Percentiles rank a stretch among this genome's conserved stretches.
Conservation (phyloP, 2,113 vertebrate genomes). For the Gymnocephalus cernua region DNA sequence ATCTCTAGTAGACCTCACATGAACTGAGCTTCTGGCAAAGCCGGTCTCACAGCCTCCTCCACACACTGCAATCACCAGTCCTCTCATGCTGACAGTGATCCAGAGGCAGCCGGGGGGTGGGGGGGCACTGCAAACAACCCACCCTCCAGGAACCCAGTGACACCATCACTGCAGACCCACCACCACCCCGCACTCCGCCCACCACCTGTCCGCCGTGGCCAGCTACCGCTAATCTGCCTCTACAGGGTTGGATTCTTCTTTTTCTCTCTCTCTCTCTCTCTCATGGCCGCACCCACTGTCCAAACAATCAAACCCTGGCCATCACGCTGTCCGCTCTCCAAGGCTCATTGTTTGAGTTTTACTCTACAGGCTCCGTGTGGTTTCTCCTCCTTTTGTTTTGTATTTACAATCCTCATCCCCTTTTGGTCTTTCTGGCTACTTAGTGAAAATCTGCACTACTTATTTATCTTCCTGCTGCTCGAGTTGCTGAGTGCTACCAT, state of each 20-base stretch:
- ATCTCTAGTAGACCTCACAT: constrained; percentile 74
- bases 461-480: constrained; percentile 44
- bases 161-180: constrained; percentile 39
- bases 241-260: constrained; percentile 40
- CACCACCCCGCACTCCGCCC: constrained; percentile 21
- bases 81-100: constrained; percentile 67
- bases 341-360: constrained; percentile 51
- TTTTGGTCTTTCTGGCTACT: constrained; percentile 18
- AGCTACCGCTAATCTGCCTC: constrained; percentile 56
- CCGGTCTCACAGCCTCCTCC: constrained; percentile 34
- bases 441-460: constrained; percentile 37
- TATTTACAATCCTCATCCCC: constrained; percentile 28
- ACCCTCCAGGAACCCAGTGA: constrained; percentile 42
- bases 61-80: constrained; percentile 13
- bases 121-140: constrained; percentile 52
- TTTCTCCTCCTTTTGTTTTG: constrained; percentile 43
- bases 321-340: constrained; percentile 22
- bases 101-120: constrained; percentile 54
- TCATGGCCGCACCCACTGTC: constrained; percentile 54
- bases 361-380: constrained; percentile 29
- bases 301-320: constrained; percentile 63
- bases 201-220: constrained; percentile 14
- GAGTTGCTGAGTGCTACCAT: constrained; percentile 3
- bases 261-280: constrained; percentile 22
- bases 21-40: constrained; percentile 69